A percentile compares a stretch with the other conserved stretches of the same genome.
phyloP scores from a whole-genome alignment of 2,113 vertebrate genomes.

The Anolis carolinensis region DNA sequence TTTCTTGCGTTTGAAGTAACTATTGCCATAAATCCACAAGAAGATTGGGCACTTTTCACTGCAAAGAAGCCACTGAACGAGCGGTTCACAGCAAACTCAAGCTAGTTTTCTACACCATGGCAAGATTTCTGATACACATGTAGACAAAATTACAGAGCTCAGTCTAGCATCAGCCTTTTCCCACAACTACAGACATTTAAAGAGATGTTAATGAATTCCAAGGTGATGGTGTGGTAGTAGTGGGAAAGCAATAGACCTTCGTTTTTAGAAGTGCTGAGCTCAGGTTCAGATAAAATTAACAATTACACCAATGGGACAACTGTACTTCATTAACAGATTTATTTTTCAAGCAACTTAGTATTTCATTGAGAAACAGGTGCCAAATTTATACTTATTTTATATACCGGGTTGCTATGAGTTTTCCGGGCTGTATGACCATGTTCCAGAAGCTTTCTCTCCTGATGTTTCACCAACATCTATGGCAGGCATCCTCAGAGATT shows the following conservation, averaged over 20 bases:
- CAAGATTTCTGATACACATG: not conserved
- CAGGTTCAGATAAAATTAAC: not conserved
- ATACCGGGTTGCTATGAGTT: too few species aligned
- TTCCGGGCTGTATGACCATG: too few species aligned
- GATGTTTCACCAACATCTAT: too few species aligned
- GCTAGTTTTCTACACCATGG: not conserved
- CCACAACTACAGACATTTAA: not conserved
- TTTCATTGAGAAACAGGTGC: not conserved
- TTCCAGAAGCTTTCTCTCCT: too few species aligned
- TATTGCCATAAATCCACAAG: not conserved
- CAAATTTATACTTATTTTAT: not conserved
- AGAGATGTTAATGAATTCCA: too few species aligned
- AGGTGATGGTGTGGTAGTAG: too few species aligned
- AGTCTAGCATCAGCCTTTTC: not conserved
- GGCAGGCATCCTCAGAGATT: too few species aligned
- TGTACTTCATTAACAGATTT: not conserved
- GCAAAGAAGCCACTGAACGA: not conserved
- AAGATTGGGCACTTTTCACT: not conserved
- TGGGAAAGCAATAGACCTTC: not conserved
- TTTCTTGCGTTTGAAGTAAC: not conserved
- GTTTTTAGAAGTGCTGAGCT: not conserved
- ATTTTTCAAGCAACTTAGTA: not conserved
- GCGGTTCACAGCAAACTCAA: not conserved
- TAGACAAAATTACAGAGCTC: not conserved
- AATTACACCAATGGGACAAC: not conserved